phyloP scores from a whole-genome alignment of 2,888 invertebrate genomes.

The Rhingia rostrata region DNA sequence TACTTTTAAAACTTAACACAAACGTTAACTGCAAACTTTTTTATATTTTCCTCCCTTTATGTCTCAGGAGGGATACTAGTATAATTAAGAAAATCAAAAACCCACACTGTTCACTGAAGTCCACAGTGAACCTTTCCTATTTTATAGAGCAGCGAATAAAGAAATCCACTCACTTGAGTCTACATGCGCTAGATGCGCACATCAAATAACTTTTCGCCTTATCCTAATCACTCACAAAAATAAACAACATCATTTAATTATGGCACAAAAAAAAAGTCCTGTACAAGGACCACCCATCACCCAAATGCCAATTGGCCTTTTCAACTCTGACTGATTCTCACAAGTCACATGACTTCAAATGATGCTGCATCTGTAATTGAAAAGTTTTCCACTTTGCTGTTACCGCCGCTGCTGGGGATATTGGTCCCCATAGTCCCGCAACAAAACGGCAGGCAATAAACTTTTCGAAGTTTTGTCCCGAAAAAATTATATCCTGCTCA shows the following conservation, averaged over 20 bases:
- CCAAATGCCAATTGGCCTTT: constrained; percentile 53
- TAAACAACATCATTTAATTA: constrained; percentile 72
- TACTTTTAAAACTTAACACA: no score
- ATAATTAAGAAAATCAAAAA: no score
- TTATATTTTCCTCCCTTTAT: no score
- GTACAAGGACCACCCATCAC: background rate
- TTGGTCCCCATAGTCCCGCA: constrained; percentile 37
- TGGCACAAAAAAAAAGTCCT: constrained; percentile 35
- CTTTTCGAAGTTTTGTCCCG: constrained; percentile 54
- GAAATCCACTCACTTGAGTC: constrained; percentile 37
- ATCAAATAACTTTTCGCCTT: constrained; percentile 56
- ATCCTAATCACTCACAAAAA: constrained; percentile 69
- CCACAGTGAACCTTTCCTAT: no score
- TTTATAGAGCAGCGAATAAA: constrained; percentile 7
- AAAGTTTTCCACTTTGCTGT: constrained; percentile 64
- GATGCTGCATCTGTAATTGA: constrained; percentile 73
- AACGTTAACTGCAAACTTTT: no score
- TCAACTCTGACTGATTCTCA: constrained; percentile 53
- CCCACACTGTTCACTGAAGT: background rate
- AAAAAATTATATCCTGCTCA: constrained; percentile 25
- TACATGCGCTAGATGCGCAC: background rate
- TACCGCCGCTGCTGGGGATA: constrained; percentile 15
- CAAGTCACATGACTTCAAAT: constrained; percentile 72
- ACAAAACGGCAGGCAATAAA: constrained; percentile 53
- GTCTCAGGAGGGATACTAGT: no score